Base-by-base conservation (phyloP, 2,888 invertebrate species). In the Entomobrya proxima region DNA sequence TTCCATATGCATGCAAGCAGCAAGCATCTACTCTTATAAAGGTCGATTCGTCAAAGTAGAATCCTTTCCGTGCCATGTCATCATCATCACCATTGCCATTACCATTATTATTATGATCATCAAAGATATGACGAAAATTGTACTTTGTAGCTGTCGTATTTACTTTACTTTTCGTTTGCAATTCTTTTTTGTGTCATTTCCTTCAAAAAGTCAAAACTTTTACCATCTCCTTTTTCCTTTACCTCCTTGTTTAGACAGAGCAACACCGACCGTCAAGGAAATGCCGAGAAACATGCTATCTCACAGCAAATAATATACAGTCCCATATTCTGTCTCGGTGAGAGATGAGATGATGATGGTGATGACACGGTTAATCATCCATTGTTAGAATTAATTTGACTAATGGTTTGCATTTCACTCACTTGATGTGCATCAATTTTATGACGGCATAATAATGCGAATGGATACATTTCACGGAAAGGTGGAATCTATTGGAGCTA, bases 341-440 rank as follows among this genome's bases (percentile, higher is more conserved):
- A 47, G 30, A 74, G 24, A 15, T 21, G 50, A 47, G 74, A 74
- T 74, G 50, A 69, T 24, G 27, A 18, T 11, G 55, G 21, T 4
- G 69, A 37, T 21, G 64, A 74, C 74, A 77, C 24, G 44, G 77
- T 77, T 77, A 58, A 77, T 61, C 77, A 61, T 77, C 21, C 64
- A 86, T 35, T 81, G 69, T 76, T 75, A 67, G 58, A 85, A 86
- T 80, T 88, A 88, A 88, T 88, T 88, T 88, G 86, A 86, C 88
- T 88, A 88, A 88, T 88, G 88, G 88, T 64, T 27, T 44, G 44
- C 84, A 83, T 87, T 83, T 64, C 61, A 55, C 6, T 32, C 55
- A 61, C 32, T 30, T 37, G 55, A 44, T 74, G 47, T 47, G 37
- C 76, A 76, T 35, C 30, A 2, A 35, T 55, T 76, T 76, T 76